Conservation (phyloP, 2,113 vertebrate genomes). For the Gallinago undulata region DNA sequence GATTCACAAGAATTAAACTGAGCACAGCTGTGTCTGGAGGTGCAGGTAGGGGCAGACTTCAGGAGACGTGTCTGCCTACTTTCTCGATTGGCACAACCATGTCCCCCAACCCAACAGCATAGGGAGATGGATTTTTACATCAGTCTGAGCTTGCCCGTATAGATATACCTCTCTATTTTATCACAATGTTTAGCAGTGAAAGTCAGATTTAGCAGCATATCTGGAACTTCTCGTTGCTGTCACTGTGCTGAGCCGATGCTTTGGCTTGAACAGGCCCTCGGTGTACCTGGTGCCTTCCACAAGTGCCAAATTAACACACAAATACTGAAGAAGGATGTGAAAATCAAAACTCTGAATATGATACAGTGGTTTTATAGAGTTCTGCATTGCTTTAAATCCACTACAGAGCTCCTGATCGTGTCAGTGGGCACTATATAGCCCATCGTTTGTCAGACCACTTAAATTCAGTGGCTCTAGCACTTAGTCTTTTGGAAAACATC, state of each 20-base stretch:
- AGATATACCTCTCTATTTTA: not conserved
- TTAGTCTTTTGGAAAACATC: slow-evolving; percentile 17
- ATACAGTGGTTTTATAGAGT: not conserved
- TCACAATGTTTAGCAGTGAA: rapidly evolving
- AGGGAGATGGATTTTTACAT: not conserved
- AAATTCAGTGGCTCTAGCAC: not conserved
- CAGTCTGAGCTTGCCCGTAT: rapidly evolving
- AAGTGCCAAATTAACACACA: not conserved
- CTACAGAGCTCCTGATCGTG: not conserved
- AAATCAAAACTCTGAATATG: not conserved
- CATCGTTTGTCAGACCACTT: not conserved
- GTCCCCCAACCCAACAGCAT: not conserved
- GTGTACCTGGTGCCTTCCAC: not conserved
- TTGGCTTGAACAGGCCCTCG: not conserved
- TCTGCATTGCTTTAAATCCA: not conserved
- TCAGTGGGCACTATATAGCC: not conserved
- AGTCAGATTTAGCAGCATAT: not conserved
- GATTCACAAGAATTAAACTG: not conserved
- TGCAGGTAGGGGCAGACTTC: not conserved
- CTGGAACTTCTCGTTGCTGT: not conserved
- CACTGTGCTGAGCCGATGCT: not conserved
- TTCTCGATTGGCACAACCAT: not conserved
- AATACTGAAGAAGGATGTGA: not conserved
- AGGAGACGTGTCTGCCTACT: not conserved
- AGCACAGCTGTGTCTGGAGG: rapidly evolving